These are phyloP conservation scores for Machimus atricapillus DNA, from an alignment of 2,888 invertebrate genomes.

Conservation along the genomic window DNA sequence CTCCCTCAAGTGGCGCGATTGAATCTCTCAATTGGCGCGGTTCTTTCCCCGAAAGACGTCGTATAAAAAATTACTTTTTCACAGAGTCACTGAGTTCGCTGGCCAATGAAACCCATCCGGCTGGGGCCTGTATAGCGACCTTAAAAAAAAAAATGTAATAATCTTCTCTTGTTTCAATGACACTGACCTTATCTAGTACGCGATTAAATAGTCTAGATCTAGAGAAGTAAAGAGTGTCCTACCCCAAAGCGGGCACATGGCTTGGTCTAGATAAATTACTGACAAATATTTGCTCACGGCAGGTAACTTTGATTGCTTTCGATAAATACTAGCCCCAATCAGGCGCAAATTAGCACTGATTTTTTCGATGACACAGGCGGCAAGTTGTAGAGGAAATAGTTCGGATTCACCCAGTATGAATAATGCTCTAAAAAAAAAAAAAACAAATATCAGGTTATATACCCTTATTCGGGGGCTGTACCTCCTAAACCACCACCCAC, in stretches of 20 bases:
- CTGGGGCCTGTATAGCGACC: neutral
- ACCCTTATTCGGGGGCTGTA: neutral
- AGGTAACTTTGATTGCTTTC: neutral
- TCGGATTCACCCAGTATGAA: neutral
- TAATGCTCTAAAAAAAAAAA: neutral
- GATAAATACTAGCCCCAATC: neutral
- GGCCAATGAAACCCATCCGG: neutral
- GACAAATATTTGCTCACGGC: neutral
- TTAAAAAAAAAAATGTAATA: neutral
- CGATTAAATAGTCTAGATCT: neutral
- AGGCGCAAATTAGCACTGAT: neutral
- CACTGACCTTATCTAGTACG: neutral
- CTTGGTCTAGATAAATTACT: neutral
- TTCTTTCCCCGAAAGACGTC: constrained; percentile 10
- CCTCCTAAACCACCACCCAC: neutral
- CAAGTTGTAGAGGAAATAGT: neutral
- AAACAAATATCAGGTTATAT: neutral
- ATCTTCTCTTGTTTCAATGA: neutral
- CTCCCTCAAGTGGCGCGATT: constrained; percentile 9
- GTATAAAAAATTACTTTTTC: neutral
- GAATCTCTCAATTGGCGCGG: neutral
- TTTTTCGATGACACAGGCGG: neutral
- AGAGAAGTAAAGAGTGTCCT: neutral
- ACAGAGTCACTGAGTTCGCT: neutral
- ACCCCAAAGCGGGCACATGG: neutral